Percentiles rank a stretch among this genome's conserved stretches.
phyloP scores from a whole-genome alignment of 2,797 vertebrate species.

The Urosaurus nigricauda region DNA sequence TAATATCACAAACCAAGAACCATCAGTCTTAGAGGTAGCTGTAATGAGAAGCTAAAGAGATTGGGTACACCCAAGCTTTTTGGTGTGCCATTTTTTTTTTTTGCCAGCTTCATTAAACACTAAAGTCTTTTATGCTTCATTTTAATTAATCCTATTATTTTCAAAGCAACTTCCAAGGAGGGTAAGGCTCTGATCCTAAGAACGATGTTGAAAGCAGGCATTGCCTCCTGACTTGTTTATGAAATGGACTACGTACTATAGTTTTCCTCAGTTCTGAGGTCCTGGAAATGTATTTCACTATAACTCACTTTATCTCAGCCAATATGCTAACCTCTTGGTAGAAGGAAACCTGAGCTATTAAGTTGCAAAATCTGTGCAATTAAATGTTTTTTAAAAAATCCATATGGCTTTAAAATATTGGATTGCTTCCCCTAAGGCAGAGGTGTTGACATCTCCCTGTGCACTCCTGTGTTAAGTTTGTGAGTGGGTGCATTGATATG shows the following conservation, averaged over 20 bases:
- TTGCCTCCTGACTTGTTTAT: slow-evolving; percentile 1
- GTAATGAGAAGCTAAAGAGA: not conserved
- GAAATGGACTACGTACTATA: not conserved
- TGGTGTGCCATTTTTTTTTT: not conserved
- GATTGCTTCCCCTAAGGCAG: not conserved
- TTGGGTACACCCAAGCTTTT: not conserved
- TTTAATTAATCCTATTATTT: not conserved
- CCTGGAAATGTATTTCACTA: not conserved
- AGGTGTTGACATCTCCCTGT: not conserved
- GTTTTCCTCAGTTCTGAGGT: not conserved
- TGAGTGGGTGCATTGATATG: slow-evolving; percentile 4
- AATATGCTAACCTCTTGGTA: not conserved
- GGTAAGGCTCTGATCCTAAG: not conserved
- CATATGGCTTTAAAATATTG: not conserved
- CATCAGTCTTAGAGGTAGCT: not conserved
- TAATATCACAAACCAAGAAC: too few relatives aligned
- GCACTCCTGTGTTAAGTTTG: slow-evolving; percentile 21
- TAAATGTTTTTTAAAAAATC: not conserved
- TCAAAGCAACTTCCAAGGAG: not conserved
- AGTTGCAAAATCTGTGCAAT: not conserved
- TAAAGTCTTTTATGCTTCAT: not conserved
- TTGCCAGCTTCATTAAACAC: not conserved
- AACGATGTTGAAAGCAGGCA: not conserved
- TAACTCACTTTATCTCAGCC: not conserved
- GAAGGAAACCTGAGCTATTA: not conserved